Base-by-base conservation (phyloP, 2,797 vertebrate species). In the Semaprochilodus insignis region DNA sequence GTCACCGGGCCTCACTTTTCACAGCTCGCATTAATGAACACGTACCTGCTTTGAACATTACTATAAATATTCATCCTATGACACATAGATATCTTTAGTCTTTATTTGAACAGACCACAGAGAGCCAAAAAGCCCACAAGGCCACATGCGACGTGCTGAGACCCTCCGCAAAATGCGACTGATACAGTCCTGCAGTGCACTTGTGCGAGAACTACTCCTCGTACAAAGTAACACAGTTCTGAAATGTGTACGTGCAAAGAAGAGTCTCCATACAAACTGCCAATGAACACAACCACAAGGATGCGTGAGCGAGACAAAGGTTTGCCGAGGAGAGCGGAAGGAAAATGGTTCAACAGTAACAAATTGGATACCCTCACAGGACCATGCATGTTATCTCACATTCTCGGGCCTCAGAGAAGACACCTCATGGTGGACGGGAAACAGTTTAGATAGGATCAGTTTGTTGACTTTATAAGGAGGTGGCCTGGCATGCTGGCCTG, bases 281-380 rank as follows among this genome's bases (percentile, higher is more conserved):
- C 66, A 80, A 66, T 71, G 54, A 79, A 75, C 69, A 85, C 4
- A 8, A 25, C 65, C 81, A 14, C 2, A 19, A 44, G 31, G 31
- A 72, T 75, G 67, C 23, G 31, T 74, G 36, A 66, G n/a, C 6
- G 21, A 85, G 62, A 65, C 44, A 36, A 77, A 71, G 52, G 44
- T 76, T 52, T 62, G 74, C 25, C 23, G 65, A 34, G 75, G 74
- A 54, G 71, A 71, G 31, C 17, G 8, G 65, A 77, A 70, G 34
- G 36, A 74, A 83, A 69, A 34, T 31, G 57, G 55, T 77, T 80
- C 78, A 85, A 83, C 34, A 63, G 13, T 71, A 85, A 69, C 48
- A 85, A 82, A 85, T 74, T 75, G 63, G 55, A 75, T 85, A 77
- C 21, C 62, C 78, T 77, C 63, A 21, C 7, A 63, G 77, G 80